phyloP scores from a whole-genome alignment of 2,888 invertebrate genomes.

The Archips xylosteana region DNA sequence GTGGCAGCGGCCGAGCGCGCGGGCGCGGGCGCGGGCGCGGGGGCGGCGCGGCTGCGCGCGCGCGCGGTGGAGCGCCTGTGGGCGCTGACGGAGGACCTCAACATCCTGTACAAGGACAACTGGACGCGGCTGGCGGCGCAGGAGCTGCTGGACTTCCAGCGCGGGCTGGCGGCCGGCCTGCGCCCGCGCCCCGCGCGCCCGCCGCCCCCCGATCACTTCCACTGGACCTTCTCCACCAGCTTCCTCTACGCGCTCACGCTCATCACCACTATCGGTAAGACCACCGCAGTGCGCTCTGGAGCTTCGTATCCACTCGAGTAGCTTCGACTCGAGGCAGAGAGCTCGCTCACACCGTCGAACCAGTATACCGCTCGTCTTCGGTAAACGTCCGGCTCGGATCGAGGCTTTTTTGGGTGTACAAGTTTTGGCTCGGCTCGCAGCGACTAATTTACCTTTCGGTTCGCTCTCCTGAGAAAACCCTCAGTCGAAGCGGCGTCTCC shows the following conservation, averaged over 20 bases:
- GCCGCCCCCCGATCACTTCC: constrained; percentile 82
- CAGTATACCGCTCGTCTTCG: too few relatives aligned
- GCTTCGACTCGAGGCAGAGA: too few relatives aligned
- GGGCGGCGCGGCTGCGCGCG: constrained; percentile 86
- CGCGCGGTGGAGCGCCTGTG: constrained; percentile 92
- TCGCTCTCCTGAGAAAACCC: too few relatives aligned
- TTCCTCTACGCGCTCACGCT: constrained; percentile 97
- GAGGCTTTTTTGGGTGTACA: too few relatives aligned
- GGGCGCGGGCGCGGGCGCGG: constrained; percentile 61
- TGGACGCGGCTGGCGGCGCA: constrained; percentile 96
- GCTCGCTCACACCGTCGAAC: too few relatives aligned
- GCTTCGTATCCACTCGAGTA: too few relatives aligned
- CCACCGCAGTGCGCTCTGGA: background rate
- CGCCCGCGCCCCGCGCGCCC: constrained; percentile 70
- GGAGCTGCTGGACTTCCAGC: constrained; percentile 94
- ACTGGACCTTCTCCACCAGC: constrained; percentile 97
- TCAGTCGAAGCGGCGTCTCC: too few relatives aligned
- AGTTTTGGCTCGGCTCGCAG: too few relatives aligned
- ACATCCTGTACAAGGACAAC: constrained; percentile 95
- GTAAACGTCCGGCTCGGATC: too few relatives aligned
- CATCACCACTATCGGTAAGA: constrained; percentile 97
- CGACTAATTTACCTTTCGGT: too few relatives aligned
- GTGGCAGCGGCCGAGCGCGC: constrained; percentile 83
- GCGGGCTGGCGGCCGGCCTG: constrained; percentile 80
- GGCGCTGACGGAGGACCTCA: constrained; percentile 94